Evolutionary conservation across 2,888 invertebrate species (phyloP).

Genomic region (Drosophila pseudotakahashii): DNA sequence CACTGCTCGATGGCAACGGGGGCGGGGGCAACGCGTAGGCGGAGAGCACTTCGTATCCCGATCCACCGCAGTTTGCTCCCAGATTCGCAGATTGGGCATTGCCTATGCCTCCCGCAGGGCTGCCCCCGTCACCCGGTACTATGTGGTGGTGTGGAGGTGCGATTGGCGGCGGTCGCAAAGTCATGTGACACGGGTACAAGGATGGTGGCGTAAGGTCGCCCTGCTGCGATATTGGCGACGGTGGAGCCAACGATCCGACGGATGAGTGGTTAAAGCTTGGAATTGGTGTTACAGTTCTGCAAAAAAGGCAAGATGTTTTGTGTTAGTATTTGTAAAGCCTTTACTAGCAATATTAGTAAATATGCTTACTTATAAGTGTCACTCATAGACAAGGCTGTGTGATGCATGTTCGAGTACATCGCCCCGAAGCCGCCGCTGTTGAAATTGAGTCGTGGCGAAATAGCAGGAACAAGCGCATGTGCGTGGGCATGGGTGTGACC

Average conservation of each 20-base stretch:
- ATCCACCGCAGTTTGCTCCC: slow-evolving; percentile 30
- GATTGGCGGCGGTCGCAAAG: slow-evolving; percentile 78
- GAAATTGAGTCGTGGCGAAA: slow-evolving; percentile 85
- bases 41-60: slow-evolving; percentile 72
- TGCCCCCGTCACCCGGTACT: slow-evolving; percentile 30
- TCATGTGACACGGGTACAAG: slow-evolving; percentile 84
- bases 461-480: slow-evolving; percentile 54
- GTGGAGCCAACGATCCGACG: slow-evolving; percentile 77
- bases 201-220: slow-evolving; percentile 83
- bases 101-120: slow-evolving; percentile 27
- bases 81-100: slow-evolving; percentile 24
- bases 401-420: slow-evolving; percentile 88
- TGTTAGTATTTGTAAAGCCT: background rate
- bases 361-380: slow-evolving; percentile 89
- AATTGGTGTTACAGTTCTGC: slow-evolving; percentile 82
- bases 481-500: slow-evolving; percentile 47
- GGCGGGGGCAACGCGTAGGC: slow-evolving; percentile 77
- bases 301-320: background rate
- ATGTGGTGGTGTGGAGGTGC: slow-evolving; percentile 62
- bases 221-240: slow-evolving; percentile 81
- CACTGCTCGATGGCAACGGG: slow-evolving; percentile 52
- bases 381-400: slow-evolving; percentile 88
- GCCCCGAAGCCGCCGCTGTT: slow-evolving; percentile 87
- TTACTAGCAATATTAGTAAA: no score
- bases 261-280: slow-evolving; percentile 83